Conservation (phyloP, 2,888 invertebrate genomes). For the Prenolepis imparis region DNA sequence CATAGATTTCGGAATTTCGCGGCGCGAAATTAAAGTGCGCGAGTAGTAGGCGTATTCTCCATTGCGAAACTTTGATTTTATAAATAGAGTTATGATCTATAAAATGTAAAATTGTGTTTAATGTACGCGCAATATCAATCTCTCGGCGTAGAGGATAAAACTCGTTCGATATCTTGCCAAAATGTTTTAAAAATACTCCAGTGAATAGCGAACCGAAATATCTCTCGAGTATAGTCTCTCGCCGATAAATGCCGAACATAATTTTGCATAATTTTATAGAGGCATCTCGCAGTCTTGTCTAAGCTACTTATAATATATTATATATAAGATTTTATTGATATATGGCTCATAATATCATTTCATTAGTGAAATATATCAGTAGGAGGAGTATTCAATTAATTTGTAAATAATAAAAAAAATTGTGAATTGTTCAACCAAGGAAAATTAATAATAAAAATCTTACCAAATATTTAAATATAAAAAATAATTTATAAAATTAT, state of each 20-base stretch:
- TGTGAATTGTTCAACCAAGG: neutral
- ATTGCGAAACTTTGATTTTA: conserved; percentile 40
- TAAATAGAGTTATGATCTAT: conserved; percentile 34
- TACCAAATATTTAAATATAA: neutral
- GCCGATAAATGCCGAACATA: neutral
- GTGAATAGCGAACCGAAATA: conserved; percentile 28
- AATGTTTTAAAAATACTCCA: conserved; percentile 35
- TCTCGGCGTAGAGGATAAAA: neutral
- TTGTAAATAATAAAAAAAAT: neutral
- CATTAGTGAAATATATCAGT: neutral
- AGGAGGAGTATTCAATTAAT: neutral
- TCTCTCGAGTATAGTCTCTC: conserved; percentile 1
- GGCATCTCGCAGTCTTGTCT: neutral
- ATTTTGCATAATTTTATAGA: neutral
- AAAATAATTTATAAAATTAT: neutral
- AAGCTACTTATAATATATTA: neutral
- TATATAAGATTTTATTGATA: neutral
- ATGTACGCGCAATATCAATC: neutral
- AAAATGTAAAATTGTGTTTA: conserved; percentile 31
- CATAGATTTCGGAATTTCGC: conserved; percentile 43
- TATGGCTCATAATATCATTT: neutral
- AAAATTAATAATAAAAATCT: neutral
- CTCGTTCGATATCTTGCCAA: neutral
- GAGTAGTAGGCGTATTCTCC: neutral
- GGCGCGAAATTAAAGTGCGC: neutral